A percentile compares a stretch with the other conserved stretches of the same genome.
Conservation (phyloP, 2,888 invertebrate species). For the Yponomeuta evonymella region DNA sequence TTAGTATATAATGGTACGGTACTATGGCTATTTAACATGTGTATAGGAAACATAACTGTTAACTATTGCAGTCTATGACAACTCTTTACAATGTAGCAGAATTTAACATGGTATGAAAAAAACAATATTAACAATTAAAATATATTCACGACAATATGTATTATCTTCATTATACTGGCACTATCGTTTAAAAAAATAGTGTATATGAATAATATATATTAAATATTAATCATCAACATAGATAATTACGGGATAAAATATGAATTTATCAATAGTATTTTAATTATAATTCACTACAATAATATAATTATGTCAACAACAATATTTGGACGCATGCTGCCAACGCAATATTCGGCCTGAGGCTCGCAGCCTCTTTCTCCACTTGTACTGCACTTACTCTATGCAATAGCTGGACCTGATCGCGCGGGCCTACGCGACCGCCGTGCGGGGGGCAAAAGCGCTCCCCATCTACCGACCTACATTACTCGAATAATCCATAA, state of each 20-base stretch:
- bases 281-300: slow-evolving; percentile 63
- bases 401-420: not conserved
- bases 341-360: slow-evolving; percentile 36
- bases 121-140: slow-evolving; percentile 63
- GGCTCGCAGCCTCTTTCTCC: slow-evolving; percentile 8
- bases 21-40: slow-evolving; percentile 56
- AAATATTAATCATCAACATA: slow-evolving; percentile 59
- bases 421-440: not conserved
- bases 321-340: slow-evolving; percentile 51
- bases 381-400: not conserved
- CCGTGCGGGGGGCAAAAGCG: not conserved
- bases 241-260: slow-evolving; percentile 61
- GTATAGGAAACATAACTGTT: slow-evolving; percentile 54
- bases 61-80: slow-evolving; percentile 56
- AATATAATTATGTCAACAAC: slow-evolving; percentile 62
- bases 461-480: not conserved
- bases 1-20: slow-evolving; percentile 51
- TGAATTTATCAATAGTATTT: slow-evolving; percentile 50
- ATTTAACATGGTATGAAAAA: slow-evolving; percentile 49
- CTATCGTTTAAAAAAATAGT: slow-evolving; percentile 51
- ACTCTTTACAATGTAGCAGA: slow-evolving; percentile 47
- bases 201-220: slow-evolving; percentile 35
- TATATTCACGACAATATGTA: slow-evolving; percentile 37
- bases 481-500: not conserved
- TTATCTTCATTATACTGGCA: slow-evolving; percentile 40